Conservation (phyloP, 2,113 vertebrate genomes). For the Syngnathus scovelli region DNA sequence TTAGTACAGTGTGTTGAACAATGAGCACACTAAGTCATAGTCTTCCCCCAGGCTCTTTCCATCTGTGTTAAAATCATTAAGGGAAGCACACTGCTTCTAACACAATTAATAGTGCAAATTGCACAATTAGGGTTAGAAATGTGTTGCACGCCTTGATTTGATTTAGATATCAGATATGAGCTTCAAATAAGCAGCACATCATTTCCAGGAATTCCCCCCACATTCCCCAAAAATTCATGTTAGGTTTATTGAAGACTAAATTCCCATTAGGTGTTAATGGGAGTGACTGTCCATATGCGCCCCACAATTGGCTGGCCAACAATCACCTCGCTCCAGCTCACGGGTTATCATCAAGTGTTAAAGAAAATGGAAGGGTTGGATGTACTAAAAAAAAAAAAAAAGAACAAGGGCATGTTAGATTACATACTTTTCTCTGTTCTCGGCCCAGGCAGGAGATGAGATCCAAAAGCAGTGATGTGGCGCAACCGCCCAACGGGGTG, state of each 20-base stretch:
- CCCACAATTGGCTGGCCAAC: background rate
- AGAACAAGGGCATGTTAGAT: background rate
- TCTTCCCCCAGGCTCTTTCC: background rate
- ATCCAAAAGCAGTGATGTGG: constrained; percentile 83
- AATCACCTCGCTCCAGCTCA: no score
- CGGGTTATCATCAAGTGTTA: no score
- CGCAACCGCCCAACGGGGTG: constrained; percentile 74
- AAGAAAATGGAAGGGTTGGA: no score
- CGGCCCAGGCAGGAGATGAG: constrained; percentile 83
- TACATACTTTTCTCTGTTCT: constrained; percentile 13
- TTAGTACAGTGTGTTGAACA: background rate
- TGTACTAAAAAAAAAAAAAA: constrained; percentile 11
- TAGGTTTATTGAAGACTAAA: background rate
- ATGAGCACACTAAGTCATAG: constrained; percentile 1
- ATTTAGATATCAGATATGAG: background rate
- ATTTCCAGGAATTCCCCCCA: background rate
- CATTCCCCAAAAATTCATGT: background rate
- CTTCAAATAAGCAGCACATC: background rate
- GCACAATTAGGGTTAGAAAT: constrained; percentile 5
- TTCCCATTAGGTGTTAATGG: background rate
- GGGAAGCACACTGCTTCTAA: background rate
- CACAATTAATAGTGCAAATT: constrained; percentile 6
- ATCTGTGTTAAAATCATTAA: constrained; percentile 24
- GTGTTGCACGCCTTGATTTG: constrained; percentile 9
- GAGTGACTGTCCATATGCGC: no score